Evolutionary conservation across 1,140 invertebrate genomes (phyloP), one percentile per base, ranked within the genome.

Genomic region (Drosophila varians): DNA sequence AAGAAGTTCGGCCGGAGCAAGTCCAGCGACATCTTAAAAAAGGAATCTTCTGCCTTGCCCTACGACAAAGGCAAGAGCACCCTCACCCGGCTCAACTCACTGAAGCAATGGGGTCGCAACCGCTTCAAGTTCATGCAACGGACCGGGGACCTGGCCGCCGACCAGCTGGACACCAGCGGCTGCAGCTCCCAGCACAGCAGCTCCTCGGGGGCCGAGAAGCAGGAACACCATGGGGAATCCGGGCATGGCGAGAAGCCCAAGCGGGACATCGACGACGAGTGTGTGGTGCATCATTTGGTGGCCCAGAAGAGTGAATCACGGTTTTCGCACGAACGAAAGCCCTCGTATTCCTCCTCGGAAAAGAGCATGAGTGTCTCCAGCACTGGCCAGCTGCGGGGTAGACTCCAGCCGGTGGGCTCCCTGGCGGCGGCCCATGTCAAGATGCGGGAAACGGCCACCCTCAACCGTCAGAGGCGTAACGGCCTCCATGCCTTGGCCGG

Each of bases 41-140:
- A 91, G 79, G 88, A 90, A 86, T 82, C 86, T 89, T 80, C 88
- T 90, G 82, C 90, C 87, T 90, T 91, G 75, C 90, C 88, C 65
- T 90, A 93, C 93, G 92, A 94, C 92, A 94, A 91, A 25, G 83
- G 89, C 21, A 90, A 91, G 74, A 90, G 48, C 73, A 91, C 86
- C 0, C 93, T 94, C 73, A 95, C 95, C 25, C 95, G 96, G 74
- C 95, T 97, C 74, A 96, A 96, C 90, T 95, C 94, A 8, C 91
- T 97, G 34, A 96, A 96, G 89, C 94, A 96, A 88, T 97, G 96
- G 96, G 95, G 96, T 18, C 94, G 94, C 77, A 96, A 94, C 47
- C 93, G 95, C 73, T 92, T 96, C 73, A 95, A 94, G 83, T 92
- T 95, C 74, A 95, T 96, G 65, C 94, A 94, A 66, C 94, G 94